These are phyloP conservation scores for Indicator indicator DNA, from an alignment of 2,113 vertebrate genomes.

Conservation along the genomic window DNA sequence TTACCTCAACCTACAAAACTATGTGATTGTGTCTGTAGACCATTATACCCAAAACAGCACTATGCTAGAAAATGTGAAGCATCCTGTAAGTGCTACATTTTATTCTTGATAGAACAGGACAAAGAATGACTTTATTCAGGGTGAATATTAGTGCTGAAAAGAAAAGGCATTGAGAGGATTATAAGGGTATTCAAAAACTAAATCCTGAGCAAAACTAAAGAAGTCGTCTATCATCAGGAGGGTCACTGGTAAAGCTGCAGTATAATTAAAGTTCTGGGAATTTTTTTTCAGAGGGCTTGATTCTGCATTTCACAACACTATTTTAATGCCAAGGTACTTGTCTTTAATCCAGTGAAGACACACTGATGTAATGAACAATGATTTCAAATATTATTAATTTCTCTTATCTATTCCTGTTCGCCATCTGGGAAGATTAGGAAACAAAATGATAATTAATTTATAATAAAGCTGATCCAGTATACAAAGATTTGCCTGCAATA, in stretches of 20 bases:
- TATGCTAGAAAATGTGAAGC: background rate
- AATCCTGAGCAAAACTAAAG: slow-evolving; percentile 7
- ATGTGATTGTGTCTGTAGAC: background rate
- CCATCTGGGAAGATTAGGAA: slow-evolving; percentile 50
- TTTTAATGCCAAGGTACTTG: slow-evolving; percentile 42
- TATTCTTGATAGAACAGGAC: background rate
- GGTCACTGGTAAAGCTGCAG: background rate
- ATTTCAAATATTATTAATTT: slow-evolving; percentile 59
- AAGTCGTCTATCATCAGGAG: background rate
- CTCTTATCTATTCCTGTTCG: slow-evolving; percentile 31
- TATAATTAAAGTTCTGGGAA: slow-evolving; percentile 37
- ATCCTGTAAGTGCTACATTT: background rate
- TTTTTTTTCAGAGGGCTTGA: background rate
- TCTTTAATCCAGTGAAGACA: slow-evolving; percentile 30
- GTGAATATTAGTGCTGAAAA: slow-evolving; percentile 3
- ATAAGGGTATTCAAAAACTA: background rate
- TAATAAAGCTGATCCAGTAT: slow-evolving; percentile 10
- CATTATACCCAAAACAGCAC: background rate
- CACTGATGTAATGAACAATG: background rate
- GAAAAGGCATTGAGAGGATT: slow-evolving; percentile 11
- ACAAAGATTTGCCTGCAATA: slow-evolving; percentile 15
- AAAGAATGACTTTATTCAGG: background rate
- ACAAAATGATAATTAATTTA: slow-evolving; percentile 63
- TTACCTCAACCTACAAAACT: background rate
- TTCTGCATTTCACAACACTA: background rate